A percentile compares a stretch with the other conserved stretches of the same genome.
These are phyloP conservation scores for Odontothrips loti DNA, from an alignment of 2,888 invertebrate species.

Conservation along the genomic window DNA sequence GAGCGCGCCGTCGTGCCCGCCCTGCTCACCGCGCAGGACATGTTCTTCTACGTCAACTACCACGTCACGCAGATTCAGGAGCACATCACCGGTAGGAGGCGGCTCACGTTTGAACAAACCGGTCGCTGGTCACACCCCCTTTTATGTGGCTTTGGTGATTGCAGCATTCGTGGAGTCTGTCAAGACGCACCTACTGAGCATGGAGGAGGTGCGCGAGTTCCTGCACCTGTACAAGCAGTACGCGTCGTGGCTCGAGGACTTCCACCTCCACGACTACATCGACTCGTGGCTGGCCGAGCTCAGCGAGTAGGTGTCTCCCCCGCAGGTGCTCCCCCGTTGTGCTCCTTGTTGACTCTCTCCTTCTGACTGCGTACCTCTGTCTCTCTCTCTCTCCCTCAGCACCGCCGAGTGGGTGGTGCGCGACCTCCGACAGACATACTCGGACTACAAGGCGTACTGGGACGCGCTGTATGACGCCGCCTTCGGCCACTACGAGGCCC, in stretches of 20 bases:
- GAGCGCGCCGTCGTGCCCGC: conserved; percentile 3
- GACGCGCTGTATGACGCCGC: conserved; percentile 38
- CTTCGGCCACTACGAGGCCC: conserved; percentile 38
- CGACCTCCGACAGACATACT: conserved; percentile 38
- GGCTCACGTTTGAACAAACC: not conserved
- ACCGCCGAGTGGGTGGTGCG: conserved; percentile 33
- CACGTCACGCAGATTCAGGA: conserved; percentile 6
- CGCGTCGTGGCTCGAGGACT: conserved; percentile 42
- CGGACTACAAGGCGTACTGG: conserved; percentile 39
- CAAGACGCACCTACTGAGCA: conserved; percentile 29
- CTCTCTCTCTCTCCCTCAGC: conserved; percentile 28
- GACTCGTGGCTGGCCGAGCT: conserved; percentile 37
- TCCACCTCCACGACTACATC: conserved; percentile 42
- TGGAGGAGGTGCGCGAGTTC: conserved; percentile 36
- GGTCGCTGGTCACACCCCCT: not conserved
- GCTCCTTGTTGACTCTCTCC: not conserved
- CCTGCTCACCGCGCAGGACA: conserved; percentile 12
- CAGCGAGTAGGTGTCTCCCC: conserved; percentile 32
- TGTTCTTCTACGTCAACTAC: conserved; percentile 6
- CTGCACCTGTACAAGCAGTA: conserved; percentile 40
- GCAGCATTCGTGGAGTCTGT: not conserved
- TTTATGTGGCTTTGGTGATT: not conserved
- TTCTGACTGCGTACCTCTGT: not conserved
- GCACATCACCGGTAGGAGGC: not conserved
- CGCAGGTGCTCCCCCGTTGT: not conserved